Evolutionary conservation across 2,113 vertebrate species (phyloP).

Genomic region (Cryptomyrus ogoouensis): DNA sequence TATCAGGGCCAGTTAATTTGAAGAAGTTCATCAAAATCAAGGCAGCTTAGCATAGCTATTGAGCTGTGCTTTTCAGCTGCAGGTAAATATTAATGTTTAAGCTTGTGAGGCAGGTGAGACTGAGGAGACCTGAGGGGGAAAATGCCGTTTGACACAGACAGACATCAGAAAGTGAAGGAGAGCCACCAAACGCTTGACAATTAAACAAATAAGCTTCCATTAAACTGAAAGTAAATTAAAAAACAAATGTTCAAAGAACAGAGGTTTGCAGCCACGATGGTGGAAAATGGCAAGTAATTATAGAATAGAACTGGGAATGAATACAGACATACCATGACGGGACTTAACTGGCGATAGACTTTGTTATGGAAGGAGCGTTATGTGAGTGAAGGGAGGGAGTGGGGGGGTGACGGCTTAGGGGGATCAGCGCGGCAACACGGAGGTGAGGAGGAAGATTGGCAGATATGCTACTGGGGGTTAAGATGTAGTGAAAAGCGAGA

Average conservation of each 20-base stretch:
- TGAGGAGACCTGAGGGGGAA: background rate
- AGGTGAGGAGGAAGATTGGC: background rate
- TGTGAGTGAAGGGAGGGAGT: background rate
- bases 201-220: background rate
- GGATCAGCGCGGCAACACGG: background rate
- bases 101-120: background rate
- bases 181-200: background rate
- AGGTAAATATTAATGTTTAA: background rate
- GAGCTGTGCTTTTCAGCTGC: background rate
- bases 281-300: background rate
- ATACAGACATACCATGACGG: background rate
- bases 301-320: background rate
- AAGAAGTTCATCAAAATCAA: background rate
- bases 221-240: background rate
- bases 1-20: background rate
- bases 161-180: background rate
- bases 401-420: background rate
- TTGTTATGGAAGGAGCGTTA: background rate
- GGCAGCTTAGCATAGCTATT: background rate
- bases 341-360: background rate
- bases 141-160: background rate
- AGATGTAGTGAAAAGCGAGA: background rate
- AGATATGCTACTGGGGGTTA: slow-evolving; percentile 7
- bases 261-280: background rate
- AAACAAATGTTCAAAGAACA: background rate